A percentile compares a stretch with the other conserved stretches of the same genome.
Conservation (phyloP, 2,888 invertebrate species). For the Campoplex nolae region DNA sequence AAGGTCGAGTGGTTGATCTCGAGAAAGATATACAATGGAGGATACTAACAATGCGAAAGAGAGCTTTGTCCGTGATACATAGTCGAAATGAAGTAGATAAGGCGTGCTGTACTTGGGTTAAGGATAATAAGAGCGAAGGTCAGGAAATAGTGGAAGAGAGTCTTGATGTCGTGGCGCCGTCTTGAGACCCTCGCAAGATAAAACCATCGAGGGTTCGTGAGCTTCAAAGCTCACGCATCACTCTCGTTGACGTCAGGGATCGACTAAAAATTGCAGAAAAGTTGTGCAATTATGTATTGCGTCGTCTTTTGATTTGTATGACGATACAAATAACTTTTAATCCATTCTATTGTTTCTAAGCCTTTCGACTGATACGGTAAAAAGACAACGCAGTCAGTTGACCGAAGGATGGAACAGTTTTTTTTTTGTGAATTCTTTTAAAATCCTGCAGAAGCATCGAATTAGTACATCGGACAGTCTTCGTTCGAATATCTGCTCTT, state of each 20-base stretch:
- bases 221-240: slow-evolving; percentile 51
- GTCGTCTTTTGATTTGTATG: background rate
- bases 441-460: background rate
- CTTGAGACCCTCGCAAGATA: slow-evolving; percentile 35
- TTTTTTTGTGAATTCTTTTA: background rate
- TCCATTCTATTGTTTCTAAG: background rate
- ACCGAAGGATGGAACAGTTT: background rate
- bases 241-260: slow-evolving; percentile 23
- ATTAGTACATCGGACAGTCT: background rate
- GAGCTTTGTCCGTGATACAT: slow-evolving; percentile 33
- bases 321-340: background rate
- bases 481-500: background rate
- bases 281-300: background rate
- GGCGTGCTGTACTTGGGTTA: background rate
- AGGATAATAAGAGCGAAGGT: slow-evolving; percentile 57
- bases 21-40: slow-evolving; percentile 2
- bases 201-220: slow-evolving; percentile 45
- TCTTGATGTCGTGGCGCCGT: slow-evolving; percentile 41
- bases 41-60: slow-evolving; percentile 34
- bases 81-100: slow-evolving; percentile 23
- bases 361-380: background rate
- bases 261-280: slow-evolving; percentile 22
- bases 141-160: slow-evolving; percentile 22
- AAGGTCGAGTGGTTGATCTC: slow-evolving; percentile 29
- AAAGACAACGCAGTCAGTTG: background rate